Conservation (phyloP, 2,113 vertebrate species). For the Corythornis vintsioides region DNA sequence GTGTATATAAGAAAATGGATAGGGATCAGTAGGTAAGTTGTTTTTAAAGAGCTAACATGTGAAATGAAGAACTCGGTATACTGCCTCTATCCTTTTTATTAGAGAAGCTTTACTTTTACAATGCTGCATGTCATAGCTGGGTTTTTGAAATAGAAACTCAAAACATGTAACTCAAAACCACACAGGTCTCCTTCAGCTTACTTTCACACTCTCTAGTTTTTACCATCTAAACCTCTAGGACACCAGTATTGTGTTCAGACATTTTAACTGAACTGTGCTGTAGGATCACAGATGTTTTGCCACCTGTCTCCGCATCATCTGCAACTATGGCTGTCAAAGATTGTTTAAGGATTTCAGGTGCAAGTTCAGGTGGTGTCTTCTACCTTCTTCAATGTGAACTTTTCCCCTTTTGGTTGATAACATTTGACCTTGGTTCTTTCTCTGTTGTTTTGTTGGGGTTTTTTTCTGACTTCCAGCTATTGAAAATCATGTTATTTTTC, state of each 20-base stretch:
- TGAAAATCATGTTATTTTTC: slow-evolving; percentile 24
- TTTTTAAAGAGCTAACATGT: not conserved
- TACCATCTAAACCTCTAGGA: not conserved
- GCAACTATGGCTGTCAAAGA: not conserved
- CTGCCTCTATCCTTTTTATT: not conserved
- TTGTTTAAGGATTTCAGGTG: not conserved
- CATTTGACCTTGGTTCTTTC: slow-evolving; percentile 3
- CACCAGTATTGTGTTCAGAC: not conserved
- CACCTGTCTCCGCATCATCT: not conserved
- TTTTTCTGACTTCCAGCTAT: slow-evolving; percentile 49
- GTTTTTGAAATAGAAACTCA: not conserved
- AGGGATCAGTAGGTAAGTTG: not conserved
- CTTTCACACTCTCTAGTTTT: not conserved
- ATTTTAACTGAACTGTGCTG: not conserved
- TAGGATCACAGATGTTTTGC: not conserved
- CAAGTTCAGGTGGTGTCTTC: not conserved
- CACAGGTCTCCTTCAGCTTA: not conserved
- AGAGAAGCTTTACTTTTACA: not conserved
- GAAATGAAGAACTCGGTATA: not conserved
- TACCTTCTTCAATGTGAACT: not conserved
- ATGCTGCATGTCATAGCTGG: not conserved
- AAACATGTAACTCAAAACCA: not conserved
- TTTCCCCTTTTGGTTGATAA: not conserved
- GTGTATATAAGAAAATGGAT: not conserved
- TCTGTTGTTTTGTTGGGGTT: not conserved